Base-by-base conservation (phyloP, 1,140 invertebrate species). In the Drosophila guanche region DNA sequence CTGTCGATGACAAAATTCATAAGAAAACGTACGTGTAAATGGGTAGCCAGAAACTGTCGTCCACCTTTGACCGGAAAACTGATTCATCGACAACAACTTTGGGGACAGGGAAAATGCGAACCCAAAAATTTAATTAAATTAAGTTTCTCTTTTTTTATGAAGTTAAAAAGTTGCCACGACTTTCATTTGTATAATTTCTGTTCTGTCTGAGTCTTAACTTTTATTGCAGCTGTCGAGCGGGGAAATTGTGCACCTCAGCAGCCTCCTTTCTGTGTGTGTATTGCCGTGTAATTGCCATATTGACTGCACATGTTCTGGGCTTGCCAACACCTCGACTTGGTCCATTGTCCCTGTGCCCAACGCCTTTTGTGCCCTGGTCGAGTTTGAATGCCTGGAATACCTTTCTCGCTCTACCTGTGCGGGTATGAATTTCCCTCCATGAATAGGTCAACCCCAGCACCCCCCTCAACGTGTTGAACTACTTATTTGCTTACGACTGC, bases 331-430 rank as follows among this genome's bases (percentile, higher is more conserved):
- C 46, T 59, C 43, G 33, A 12, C 33, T 37, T 37, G 29, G 22
- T 37, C 51, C 56, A 76, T 67, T 80, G 67, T 86, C 53, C 67
- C 37, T 33, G 33, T 42, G 29, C 45, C 42, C 51, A 45, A 59
- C 41, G 58, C 55, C 70, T 74, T 86, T 85, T 85, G 81, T 83
- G 62, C 71, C 74, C 74, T 78, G 74, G n/a, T 51, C 75, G 61
- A 66, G 60, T 79, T 66, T 75, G 83, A 81, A 77, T 85, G 55
- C 77, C 59, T 81, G 48, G 46, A 63, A 81, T 88, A 78, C 51
- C 63, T 20, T 20, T 20, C 16, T 20, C 16, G 16, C 16, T 20
- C 16, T 20, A 20, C 16, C 16, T 71, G 41, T 45, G 58, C 63
- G 58, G 60, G 29, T 60, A 70, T 77, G 68, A 56, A 42, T 62